A percentile compares a stretch with the other conserved stretches of the same genome.
phyloP scores from a whole-genome alignment of 92 coral and sea anemone genomes.

The Palythoa grandiflora region DNA sequence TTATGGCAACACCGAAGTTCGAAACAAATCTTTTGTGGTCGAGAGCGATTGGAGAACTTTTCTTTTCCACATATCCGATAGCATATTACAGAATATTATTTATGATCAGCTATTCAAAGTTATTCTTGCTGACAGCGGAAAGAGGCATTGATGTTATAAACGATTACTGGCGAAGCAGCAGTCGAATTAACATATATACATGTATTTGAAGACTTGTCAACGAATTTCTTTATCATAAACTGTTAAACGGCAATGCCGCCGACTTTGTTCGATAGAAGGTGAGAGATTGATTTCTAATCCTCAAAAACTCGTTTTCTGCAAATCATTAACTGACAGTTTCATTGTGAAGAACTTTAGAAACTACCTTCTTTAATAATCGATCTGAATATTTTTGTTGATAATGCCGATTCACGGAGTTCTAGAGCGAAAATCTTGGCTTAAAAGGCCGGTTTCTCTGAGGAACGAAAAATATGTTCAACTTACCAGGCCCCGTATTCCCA shows the following conservation, averaged over 20 bases:
- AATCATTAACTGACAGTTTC: neutral
- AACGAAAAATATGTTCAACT: constrained; percentile 27
- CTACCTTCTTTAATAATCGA: neutral
- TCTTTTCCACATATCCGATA: neutral
- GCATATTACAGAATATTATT: neutral
- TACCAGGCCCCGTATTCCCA: constrained; percentile 76
- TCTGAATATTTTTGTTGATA: neutral
- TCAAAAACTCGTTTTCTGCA: neutral
- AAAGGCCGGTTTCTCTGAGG: constrained; percentile 3
- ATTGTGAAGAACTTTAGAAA: neutral
- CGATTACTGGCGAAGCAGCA: neutral
- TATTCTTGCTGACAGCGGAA: neutral
- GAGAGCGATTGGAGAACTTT: neutral
- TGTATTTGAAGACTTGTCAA: neutral
- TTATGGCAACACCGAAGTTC: constrained; percentile 15
- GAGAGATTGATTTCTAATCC: neutral
- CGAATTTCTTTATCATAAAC: neutral
- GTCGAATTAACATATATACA: neutral
- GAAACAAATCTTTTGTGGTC: neutral
- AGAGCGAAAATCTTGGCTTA: neutral
- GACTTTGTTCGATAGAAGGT: neutral
- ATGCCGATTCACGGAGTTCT: neutral
- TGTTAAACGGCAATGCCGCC: neutral
- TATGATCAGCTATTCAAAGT: neutral
- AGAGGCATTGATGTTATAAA: neutral